These are phyloP conservation scores for Leptopterna dolabrata DNA, from an alignment of 2,888 invertebrate genomes.

Conservation along the genomic window DNA sequence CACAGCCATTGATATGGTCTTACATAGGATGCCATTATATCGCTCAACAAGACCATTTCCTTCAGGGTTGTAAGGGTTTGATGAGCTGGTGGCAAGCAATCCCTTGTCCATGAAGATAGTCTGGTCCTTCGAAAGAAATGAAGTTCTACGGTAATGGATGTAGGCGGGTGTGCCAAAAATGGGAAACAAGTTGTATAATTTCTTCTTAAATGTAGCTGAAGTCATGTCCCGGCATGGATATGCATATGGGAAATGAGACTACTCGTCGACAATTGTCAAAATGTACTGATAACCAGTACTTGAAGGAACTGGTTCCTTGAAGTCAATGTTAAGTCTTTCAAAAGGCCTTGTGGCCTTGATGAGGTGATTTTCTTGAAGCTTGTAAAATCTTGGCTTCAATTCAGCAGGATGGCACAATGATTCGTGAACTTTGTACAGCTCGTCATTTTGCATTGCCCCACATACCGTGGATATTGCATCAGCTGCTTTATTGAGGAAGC, in stretches of 20 bases:
- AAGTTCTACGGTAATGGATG: background rate
- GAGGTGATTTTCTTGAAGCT: too few relatives aligned
- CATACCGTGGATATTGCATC: conserved; percentile 58
- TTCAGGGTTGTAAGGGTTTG: too few relatives aligned
- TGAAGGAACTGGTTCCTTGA: too few relatives aligned
- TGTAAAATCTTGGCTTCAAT: too few relatives aligned
- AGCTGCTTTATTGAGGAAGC: too few relatives aligned
- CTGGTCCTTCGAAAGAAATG: conserved; percentile 44
- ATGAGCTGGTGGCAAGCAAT: conserved; percentile 59
- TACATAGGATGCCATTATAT: conserved; percentile 51
- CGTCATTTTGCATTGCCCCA: conserved; percentile 9
- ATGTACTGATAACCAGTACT: conserved; percentile 50
- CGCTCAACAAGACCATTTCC: too few relatives aligned
- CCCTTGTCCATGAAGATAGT: conserved; percentile 54
- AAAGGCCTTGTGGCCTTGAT: too few relatives aligned
- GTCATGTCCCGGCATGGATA: too few relatives aligned
- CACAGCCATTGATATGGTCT: conserved; percentile 6
- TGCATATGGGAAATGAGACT: conserved; percentile 57
- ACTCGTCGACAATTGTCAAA: conserved; percentile 55
- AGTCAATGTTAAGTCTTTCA: too few relatives aligned
- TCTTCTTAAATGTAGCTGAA: too few relatives aligned
- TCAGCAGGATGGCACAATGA: conserved; percentile 59
- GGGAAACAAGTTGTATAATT: background rate
- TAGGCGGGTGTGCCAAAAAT: too few relatives aligned
- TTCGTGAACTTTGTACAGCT: conserved; percentile 54